Conservation (phyloP, 2,113 vertebrate species). For the Tauraco erythrolophus region DNA sequence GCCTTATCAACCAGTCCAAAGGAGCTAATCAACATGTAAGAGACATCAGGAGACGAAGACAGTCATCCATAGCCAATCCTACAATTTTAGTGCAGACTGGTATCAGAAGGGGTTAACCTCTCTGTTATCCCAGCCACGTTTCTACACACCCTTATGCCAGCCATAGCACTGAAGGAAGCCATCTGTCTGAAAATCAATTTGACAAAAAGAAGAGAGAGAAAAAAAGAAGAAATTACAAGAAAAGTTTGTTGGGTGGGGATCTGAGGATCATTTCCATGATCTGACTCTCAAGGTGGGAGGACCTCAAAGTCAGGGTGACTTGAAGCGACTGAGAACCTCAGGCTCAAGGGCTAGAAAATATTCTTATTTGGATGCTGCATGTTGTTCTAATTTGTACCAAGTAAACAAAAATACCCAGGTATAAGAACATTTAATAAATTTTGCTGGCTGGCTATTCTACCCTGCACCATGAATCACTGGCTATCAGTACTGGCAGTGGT, state of each 20-base stretch:
- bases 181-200: background rate
- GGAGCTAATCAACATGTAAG: background rate
- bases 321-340: background rate
- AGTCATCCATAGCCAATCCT: background rate
- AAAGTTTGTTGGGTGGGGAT: background rate
- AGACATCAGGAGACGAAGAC: background rate
- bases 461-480: background rate
- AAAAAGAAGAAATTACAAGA: background rate
- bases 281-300: background rate
- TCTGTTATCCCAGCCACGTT: background rate
- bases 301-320: background rate
- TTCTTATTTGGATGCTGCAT: background rate
- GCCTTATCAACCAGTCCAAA: background rate
- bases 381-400: background rate
- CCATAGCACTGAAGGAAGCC: background rate
- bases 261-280: background rate
- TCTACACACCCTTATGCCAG: background rate
- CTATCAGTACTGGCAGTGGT: background rate
- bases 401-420: background rate
- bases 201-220: background rate
- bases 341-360: background rate
- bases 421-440: background rate
- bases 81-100: background rate
- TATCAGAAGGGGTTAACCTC: background rate
- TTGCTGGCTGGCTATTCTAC: background rate